A percentile compares a stretch with the other conserved stretches of the same genome.
These are phyloP conservation scores for Cyclura pinguis DNA, from an alignment of 2,797 vertebrate genomes.

Conservation along the genomic window DNA sequence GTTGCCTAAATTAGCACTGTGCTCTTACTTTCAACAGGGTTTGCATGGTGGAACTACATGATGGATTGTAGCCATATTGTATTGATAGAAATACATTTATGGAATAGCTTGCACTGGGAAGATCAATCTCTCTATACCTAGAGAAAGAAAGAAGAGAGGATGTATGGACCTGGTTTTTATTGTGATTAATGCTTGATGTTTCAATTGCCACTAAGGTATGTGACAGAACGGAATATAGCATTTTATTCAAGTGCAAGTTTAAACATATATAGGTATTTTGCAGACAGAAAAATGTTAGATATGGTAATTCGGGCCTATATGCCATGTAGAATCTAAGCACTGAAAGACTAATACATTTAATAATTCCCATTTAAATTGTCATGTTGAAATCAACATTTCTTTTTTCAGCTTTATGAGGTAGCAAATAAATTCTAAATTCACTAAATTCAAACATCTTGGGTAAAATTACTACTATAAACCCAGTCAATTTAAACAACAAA, in stretches of 20 bases:
- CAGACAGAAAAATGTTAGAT: neutral
- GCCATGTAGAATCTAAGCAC: neutral
- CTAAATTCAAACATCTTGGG: neutral
- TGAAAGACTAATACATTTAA: neutral
- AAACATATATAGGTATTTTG: neutral
- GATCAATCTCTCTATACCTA: conserved; percentile 1
- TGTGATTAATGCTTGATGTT: neutral
- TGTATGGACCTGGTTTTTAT: neutral
- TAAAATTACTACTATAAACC: neutral
- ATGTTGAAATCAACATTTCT: neutral
- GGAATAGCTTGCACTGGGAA: conserved; percentile 58
- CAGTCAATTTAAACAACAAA: conserved; percentile 5
- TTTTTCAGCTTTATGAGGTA: neutral
- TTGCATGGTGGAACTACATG: neutral
- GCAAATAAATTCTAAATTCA: neutral
- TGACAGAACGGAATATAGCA: neutral
- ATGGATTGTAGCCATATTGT: neutral
- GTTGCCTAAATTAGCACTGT: too few species aligned
- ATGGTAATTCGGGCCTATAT: neutral
- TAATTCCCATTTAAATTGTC: neutral
- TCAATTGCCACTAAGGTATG: neutral
- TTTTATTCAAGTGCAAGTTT: neutral
- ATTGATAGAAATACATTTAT: conserved; percentile 50
- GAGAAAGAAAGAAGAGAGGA: neutral
- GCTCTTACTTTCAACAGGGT: neutral